Evolutionary conservation across 2,113 vertebrate genomes (phyloP).

Genomic region (mouse (Mus musculus)): GRCm39 chr6:133079501-133080000

Average conservation of each 20-base stretch:
- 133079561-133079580: too few species aligned
- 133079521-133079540: too few species aligned
- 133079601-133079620: too few species aligned
- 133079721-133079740: background rate
- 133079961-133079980: background rate
- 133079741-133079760: background rate
- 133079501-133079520: too few species aligned
- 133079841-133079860: background rate
- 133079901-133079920: background rate
- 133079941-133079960: background rate
- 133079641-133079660: too few species aligned
- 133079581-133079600: too few species aligned
- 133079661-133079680: too few species aligned
- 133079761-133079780: background rate
- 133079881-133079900: background rate
- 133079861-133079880: too few species aligned
- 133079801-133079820: background rate
- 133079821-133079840: background rate
- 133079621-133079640: too few species aligned
- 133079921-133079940: background rate
- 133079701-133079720: too few species aligned
- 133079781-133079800: background rate
- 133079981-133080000: background rate
- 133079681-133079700: too few species aligned
- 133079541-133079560: too few species aligned